Evolutionary conservation across 2,797 vertebrate species (phyloP), one percentile per base, ranked within the genome.

Genomic region (Diplodus sargus): DNA sequence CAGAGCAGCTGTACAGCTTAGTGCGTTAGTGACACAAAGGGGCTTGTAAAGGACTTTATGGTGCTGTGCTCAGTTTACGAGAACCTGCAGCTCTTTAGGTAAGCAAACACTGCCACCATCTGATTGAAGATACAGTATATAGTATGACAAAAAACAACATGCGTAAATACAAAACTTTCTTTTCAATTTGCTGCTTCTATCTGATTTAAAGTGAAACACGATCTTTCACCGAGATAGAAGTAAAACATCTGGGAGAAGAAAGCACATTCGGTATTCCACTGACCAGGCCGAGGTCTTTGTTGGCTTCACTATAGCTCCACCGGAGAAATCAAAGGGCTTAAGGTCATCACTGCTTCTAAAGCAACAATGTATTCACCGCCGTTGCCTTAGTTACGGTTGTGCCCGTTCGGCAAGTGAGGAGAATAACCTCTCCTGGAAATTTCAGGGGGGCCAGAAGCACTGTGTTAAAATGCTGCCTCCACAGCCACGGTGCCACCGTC

Each of bases 41-140:
- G 87, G 74, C 76, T 76, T 74, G 70, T 91, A 84, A 92, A 85
- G 83, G 49, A 20, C 42, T 85, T 86, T 78, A 87, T 87, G 65
- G 74, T 11, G 52, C n/a, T 62, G 73, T 60, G n/a, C 47, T 7
- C 60, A 54, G 43, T 87, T 85, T 68, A 70, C 70, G 34, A 82
- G 73, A 34, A 48, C 30, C 43, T 22, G 11, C 61, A 23, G 66
- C 48, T 82, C 53, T 63, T 28, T 42, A 48, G 25, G 30, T 77
- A 25, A 78, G 59, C 76, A 72, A 84, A 92, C 57, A 80, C 76
- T 71, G 83, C 91, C 87, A 66, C 75, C 81, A 23, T 74, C 83
- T 77, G 80, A 78, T 76, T 64, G 49, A 63, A 63, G 57, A 56
- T 59, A 28, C 28, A 28, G 28, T 28, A 62, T 59, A 16, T 42